Percentiles rank a stretch among this genome's conserved stretches.
These are phyloP conservation scores for Euleptes europaea DNA, from an alignment of 2,113 vertebrate genomes.

Conservation along the genomic window DNA sequence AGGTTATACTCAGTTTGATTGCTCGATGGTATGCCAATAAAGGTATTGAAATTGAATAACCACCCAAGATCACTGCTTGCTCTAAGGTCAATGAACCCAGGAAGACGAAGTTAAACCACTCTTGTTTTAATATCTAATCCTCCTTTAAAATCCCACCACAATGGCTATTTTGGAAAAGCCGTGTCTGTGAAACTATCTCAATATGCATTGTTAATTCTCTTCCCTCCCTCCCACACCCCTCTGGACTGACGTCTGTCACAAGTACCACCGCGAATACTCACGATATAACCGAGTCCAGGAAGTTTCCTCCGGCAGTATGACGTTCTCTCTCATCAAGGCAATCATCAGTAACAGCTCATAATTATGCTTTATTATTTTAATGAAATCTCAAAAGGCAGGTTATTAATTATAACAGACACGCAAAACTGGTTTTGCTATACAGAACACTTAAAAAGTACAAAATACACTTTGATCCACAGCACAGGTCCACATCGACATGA, in stretches of 20 bases:
- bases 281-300: background rate
- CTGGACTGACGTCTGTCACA: background rate
- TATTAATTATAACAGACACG: slow-evolving; percentile 79
- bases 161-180: background rate
- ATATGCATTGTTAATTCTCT: background rate
- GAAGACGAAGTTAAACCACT: too few species aligned
- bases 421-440: slow-evolving; percentile 76
- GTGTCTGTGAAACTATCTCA: background rate
- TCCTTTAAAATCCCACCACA: slow-evolving; percentile 17
- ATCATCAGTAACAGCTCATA: slow-evolving; percentile 60
- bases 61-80: too few species aligned
- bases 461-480: slow-evolving; percentile 75
- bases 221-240: background rate
- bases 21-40: too few species aligned
- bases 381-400: slow-evolving; percentile 77
- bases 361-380: slow-evolving; percentile 75
- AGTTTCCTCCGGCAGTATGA: background rate
- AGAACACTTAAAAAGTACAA: slow-evolving; percentile 79
- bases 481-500: slow-evolving; percentile 74
- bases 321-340: slow-evolving; percentile 23
- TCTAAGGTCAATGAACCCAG: too few species aligned
- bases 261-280: background rate
- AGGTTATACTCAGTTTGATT: too few species aligned
- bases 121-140: too few species aligned
- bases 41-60: too few species aligned